These are phyloP conservation scores for Hippolais icterina DNA, from an alignment of 2,113 vertebrate species.

Conservation along the genomic window DNA sequence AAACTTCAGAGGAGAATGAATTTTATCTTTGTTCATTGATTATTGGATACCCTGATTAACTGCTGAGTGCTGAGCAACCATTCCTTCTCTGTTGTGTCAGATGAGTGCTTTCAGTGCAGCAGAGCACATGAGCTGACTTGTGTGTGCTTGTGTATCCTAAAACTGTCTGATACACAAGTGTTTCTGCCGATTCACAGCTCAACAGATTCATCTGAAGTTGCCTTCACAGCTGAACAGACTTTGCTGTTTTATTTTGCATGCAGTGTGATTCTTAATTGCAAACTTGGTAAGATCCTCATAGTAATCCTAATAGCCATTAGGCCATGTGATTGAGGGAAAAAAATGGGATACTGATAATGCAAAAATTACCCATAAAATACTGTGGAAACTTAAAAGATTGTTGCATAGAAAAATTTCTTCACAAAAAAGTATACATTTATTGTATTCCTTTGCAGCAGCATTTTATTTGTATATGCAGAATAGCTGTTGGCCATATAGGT, in stretches of 20 bases:
- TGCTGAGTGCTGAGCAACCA: background rate
- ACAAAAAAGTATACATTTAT: background rate
- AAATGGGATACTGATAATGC: background rate
- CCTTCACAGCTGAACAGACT: background rate
- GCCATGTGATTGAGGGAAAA: background rate
- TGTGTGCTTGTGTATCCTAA: background rate
- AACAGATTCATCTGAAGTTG: background rate
- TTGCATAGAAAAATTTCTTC: background rate
- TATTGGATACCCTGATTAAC: background rate
- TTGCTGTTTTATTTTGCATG: background rate
- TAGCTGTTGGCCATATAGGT: background rate
- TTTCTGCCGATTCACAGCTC: background rate
- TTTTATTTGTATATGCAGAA: background rate
- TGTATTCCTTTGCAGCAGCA: background rate
- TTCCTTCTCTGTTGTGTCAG: background rate
- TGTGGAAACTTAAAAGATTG: background rate
- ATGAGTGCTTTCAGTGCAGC: background rate
- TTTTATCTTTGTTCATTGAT: conserved; percentile 5
- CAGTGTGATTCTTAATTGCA: background rate
- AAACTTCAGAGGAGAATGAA: background rate
- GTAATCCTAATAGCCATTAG: background rate
- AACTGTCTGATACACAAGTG: background rate
- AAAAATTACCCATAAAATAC: background rate
- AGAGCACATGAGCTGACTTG: background rate
- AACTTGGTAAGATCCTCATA: background rate